Evolutionary conservation across 1,140 invertebrate genomes (phyloP).

Genomic region (Oryctes rhinoceros): DNA sequence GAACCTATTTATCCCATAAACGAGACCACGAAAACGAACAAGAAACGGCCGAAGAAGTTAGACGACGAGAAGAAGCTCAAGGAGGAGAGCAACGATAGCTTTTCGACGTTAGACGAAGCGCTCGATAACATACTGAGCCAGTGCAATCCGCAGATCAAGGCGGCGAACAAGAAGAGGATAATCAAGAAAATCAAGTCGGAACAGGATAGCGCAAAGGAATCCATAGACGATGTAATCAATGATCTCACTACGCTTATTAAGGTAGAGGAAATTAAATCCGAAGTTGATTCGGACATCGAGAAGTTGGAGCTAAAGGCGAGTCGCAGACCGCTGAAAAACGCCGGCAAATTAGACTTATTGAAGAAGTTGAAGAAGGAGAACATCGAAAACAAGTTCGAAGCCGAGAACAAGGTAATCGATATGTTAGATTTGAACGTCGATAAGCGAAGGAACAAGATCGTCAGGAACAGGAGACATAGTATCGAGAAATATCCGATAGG

Average conservation of each 20-base stretch:
- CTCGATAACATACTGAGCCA: slow-evolving; percentile 43
- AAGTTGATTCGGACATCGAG: slow-evolving; percentile 43
- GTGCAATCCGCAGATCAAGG: slow-evolving; percentile 6
- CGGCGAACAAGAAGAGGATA: slow-evolving; percentile 40
- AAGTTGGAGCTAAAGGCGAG: slow-evolving; percentile 43
- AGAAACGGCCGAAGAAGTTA: slow-evolving; percentile 41
- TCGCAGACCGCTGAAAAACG: slow-evolving; percentile 51
- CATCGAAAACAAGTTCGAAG: slow-evolving; percentile 51
- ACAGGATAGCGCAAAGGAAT: slow-evolving; percentile 41
- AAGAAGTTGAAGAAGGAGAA: slow-evolving; percentile 56
- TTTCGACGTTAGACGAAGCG: slow-evolving; percentile 38
- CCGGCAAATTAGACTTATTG: slow-evolving; percentile 48
- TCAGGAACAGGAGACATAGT: slow-evolving; percentile 56
- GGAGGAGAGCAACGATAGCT: slow-evolving; percentile 41
- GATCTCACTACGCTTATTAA: slow-evolving; percentile 53
- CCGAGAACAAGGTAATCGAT: slow-evolving; percentile 52
- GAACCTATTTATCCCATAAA: slow-evolving; percentile 55
- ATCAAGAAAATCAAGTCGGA: slow-evolving; percentile 45
- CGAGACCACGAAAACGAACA: slow-evolving; percentile 46
- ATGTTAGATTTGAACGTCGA: slow-evolving; percentile 58
- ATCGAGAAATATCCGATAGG: slow-evolving; percentile 57
- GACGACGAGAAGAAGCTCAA: slow-evolving; percentile 46
- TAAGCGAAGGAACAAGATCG: slow-evolving; percentile 51
- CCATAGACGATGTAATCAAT: slow-evolving; percentile 57
- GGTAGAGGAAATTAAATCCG: slow-evolving; percentile 50